Evolutionary conservation across 53 echinoderm and acorn worm species (phyloP), one percentile per base, ranked within the genome.

Genomic region (Luidia sarsii): DNA sequence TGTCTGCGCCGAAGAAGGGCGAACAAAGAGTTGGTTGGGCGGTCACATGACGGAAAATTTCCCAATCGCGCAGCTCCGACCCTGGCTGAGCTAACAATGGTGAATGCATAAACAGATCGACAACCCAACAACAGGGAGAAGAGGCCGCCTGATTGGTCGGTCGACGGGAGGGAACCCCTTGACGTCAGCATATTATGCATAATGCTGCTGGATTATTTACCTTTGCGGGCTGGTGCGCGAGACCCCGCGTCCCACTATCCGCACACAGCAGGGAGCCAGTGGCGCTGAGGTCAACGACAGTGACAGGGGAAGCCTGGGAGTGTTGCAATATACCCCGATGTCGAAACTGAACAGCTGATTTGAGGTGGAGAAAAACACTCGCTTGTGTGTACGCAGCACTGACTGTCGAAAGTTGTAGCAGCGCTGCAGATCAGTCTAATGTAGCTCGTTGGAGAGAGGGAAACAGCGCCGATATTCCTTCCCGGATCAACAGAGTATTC

Each of bases 261-360:
- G n/a, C n/a, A n/a, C n/a, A n/a, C n/a, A n/a, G 27, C 50, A 30
- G 18, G 51, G 33, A 29, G 51, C 33, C 50, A 28, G 16, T 18
- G 33, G 22, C 25, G 31, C 51, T 9, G 34, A 70, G 70, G 70
- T 70, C 70, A 70, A 14, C 51, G 11, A 37, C 13, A 55, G 22
- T 54, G 72, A 72, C 56, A 38, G 39, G 72, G 72, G 34, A 54
- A 72, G 55, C 72, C 72, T 70, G 39, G 53, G 72, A 13, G 71
- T 71, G 54, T 72, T 72, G 72, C 72, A 72, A 72, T 72, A n/a
- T n/a, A n/a, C n/a, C n/a, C n/a, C n/a, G n/a, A n/a, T n/a, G n/a
- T n/a, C n/a, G n/a, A n/a, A n/a, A 35, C 31, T 34, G 72, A 72
- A 72, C 72, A 72, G 72, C 72, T 72, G 72, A 72, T 72, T 35